Evolutionary conservation across 2,797 vertebrate species (phyloP), one percentile per base, ranked within the genome.

Genomic region (Chrysocyon brachyurus): DNA sequence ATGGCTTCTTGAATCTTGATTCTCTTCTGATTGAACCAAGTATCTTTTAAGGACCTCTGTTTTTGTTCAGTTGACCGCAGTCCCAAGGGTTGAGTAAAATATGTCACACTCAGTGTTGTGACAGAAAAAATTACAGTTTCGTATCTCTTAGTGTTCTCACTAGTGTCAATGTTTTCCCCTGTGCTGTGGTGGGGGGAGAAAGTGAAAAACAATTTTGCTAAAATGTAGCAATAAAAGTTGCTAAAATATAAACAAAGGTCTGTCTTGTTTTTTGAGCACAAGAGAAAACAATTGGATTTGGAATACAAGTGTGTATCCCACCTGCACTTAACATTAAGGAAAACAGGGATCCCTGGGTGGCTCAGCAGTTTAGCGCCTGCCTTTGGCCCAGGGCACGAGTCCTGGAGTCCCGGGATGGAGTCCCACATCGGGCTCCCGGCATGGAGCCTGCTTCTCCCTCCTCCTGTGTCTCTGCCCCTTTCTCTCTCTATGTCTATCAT

Each of bases 201-300:
- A 26, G 19, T 83, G 33, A 19, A 54, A 63, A 87, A 68, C 14
- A 77, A 57, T 33, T 46, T 46, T 92, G 31, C 56, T 79, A 73
- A 91, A 70, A 88, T 28, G 78, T 63, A 90, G n/a, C 40, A 15
- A 14, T 86, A 79, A 63, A 21, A 87, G 16, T 57, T 59, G 16
- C 52, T 75, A 90, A 91, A 59, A 73, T 56, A 46, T 6, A 73
- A 96, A 73, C 21, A 33, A 90, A 6, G 17, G 7, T 63, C 84
- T 83, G 14, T 56, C n/a, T 61, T 46, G 40, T 46, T 46, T 88
- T 94, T 88, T 90, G 10, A 92, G 61, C 12, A 81, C 17, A 91
- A 95, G 85, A 95, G 85, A 95, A 54, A 97, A 61, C 28, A 12
- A 61, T 73, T 93, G 63, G 56, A 36, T 77, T 91, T 92, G 59